These are phyloP conservation scores for Pseudachorutes palmiensis DNA, from an alignment of 1,140 invertebrate genomes.

Conservation along the genomic window DNA sequence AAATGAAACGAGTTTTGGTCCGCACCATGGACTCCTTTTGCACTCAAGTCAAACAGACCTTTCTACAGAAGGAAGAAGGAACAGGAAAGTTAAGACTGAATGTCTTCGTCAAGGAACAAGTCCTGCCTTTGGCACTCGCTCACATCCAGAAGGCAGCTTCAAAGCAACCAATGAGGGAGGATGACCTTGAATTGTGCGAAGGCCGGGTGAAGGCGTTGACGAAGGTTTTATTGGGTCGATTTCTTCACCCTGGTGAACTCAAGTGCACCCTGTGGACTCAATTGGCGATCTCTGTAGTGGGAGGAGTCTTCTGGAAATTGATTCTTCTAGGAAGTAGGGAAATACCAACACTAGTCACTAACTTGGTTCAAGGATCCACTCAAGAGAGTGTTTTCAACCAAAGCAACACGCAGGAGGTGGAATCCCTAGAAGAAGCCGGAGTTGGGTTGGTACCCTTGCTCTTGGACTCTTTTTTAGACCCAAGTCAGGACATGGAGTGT, in stretches of 20 bases:
- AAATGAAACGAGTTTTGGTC: slow-evolving; percentile 26
- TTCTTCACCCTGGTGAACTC: slow-evolving; percentile 20
- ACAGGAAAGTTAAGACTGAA: too few species aligned
- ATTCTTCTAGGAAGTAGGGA: slow-evolving; percentile 27
- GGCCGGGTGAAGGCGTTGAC: slow-evolving; percentile 19
- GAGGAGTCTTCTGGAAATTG: slow-evolving; percentile 34
- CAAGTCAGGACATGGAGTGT: slow-evolving; percentile 28
- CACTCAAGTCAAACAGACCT: slow-evolving; percentile 2
- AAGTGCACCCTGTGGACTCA: slow-evolving; percentile 34
- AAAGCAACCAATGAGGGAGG: too few species aligned
- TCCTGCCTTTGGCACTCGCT: slow-evolving; percentile 29
- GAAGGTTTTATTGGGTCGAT: slow-evolving; percentile 13
- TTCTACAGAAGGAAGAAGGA: slow-evolving; percentile 14
- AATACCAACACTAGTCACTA: slow-evolving; percentile 25
- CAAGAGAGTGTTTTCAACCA: too few species aligned
- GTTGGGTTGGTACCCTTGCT: slow-evolving; percentile 29
- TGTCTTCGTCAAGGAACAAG: slow-evolving; percentile 18
- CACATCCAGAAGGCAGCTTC: neutral
- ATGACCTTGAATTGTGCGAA: too few species aligned
- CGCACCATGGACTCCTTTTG: slow-evolving; percentile 24
- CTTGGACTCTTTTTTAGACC: slow-evolving; percentile 32
- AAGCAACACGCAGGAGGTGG: neutral
- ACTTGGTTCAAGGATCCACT: neutral
- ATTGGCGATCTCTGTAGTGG: slow-evolving; percentile 31
- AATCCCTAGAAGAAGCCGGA: neutral